Evolutionary conservation across 2,797 vertebrate genomes (phyloP), one percentile per base, ranked within the genome.

Genomic region (Smutsia temminckii): DNA sequence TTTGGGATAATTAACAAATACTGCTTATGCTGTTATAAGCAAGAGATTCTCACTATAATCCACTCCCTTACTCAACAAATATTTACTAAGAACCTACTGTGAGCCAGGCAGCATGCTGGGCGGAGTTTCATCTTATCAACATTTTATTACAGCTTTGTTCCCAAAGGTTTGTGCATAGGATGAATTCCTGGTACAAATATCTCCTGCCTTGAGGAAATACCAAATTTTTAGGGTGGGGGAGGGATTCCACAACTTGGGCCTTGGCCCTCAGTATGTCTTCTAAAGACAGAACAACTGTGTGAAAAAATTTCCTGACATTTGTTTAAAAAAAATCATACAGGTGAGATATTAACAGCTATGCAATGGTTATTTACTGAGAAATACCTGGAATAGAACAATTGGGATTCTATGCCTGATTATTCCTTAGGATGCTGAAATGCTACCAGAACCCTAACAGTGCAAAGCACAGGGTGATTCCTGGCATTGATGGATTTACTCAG

Each of bases 401-500:
- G 23, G 49, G 49, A 81, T 86, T 93, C 79, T 37, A 3, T 10
- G 27, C 23, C 10, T 46, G 49, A 49, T 86, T 37, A 18, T 61
- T 88, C 49, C 89, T 92, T 75, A 42, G 51, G 63, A 77, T 55
- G 83, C 80, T 61, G 96, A 96, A 96, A 81, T 61, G 23, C 69
- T 40, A 85, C 89, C 84, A 94, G 96, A 95, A 96, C 79, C 0
- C 11, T 95, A 95, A 88, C 89, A 95, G 77, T 93, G 89, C 81
- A 42, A 81, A 96, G 49, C 89, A 10, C 97, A 32, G 95, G 91
- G 53, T 95, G 95, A 55, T 97, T 95, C 88, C 75, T 98, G 98
- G 91, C 97, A 95, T 88, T 94, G 85, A 93, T 95, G 64, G 63
- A 88, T 84, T 72, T 53, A 80, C 97, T 97, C 94, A 94, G 92